Conservation (phyloP, 2,888 invertebrate species). For the Acholoe squamosa region DNA sequence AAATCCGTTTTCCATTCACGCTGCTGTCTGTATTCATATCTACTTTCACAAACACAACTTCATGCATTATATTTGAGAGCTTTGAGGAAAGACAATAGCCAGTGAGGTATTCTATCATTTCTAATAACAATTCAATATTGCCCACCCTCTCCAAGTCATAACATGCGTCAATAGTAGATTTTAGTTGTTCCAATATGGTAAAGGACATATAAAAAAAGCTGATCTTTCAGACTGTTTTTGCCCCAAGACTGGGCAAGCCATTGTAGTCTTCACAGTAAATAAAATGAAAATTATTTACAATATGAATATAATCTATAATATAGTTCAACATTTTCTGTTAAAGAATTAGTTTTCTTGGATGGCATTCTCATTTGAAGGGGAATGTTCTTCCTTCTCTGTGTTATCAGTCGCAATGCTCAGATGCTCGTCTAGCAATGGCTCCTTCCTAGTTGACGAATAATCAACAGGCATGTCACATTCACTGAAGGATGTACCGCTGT, state of each 20-base stretch:
- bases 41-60: background rate
- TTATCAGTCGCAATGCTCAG: background rate
- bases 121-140: constrained; percentile 41
- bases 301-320: background rate
- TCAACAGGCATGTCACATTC: constrained; percentile 47
- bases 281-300: constrained; percentile 16
- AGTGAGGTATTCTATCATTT: constrained; percentile 53
- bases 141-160: background rate
- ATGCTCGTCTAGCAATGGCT: background rate
- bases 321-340: constrained; percentile 31
- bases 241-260: background rate
- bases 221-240: background rate
- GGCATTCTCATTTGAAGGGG: background rate
- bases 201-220: background rate
- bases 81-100: constrained; percentile 3
- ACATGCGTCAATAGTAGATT: background rate
- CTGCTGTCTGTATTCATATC: background rate
- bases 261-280: background rate
- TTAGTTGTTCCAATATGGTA: background rate
- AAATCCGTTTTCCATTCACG: background rate
- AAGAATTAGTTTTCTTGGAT: background rate
- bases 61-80: background rate
- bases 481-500: background rate
- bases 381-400: background rate
- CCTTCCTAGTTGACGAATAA: constrained; percentile 24